These are phyloP conservation scores for Hippocampus barbouri DNA, from an alignment of 2,113 vertebrate genomes.

Conservation along the genomic window DNA sequence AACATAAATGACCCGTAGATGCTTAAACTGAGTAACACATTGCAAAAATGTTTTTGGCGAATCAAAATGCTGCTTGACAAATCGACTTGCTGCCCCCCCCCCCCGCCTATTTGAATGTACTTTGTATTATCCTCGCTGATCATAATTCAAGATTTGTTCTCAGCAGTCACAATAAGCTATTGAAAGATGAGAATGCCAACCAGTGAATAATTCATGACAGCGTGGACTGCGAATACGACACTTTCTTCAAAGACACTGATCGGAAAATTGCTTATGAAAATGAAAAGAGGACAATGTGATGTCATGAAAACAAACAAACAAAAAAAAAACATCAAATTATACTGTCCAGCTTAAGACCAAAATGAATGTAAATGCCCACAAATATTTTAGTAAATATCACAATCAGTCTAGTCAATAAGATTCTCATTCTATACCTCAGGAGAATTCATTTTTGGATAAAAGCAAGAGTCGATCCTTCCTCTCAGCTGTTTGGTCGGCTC, in stretches of 20 bases:
- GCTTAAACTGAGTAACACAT: not conserved
- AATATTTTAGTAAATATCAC: not conserved
- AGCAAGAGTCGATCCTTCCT: too few species aligned
- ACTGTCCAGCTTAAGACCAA: not conserved
- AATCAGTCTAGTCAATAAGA: not conserved
- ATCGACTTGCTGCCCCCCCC: not conserved
- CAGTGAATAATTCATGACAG: slow-evolving; percentile 55
- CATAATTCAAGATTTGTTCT: not conserved
- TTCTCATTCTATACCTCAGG: too few species aligned
- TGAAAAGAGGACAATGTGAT: slow-evolving; percentile 12
- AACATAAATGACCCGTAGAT: not conserved
- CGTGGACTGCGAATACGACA: slow-evolving; percentile 33
- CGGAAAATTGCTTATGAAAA: not conserved
- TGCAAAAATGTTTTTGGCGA: not conserved
- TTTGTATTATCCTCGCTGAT: not conserved
- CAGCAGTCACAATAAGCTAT: slow-evolving; percentile 35
- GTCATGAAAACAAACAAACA: not conserved
- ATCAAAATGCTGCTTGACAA: not conserved
- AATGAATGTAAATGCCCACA: too few species aligned
- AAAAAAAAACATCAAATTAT: not conserved
- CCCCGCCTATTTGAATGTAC: not conserved
- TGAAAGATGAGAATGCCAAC: slow-evolving; percentile 47
- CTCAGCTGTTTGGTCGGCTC: not conserved
- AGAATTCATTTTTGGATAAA: too few species aligned
- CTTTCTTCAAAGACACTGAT: slow-evolving; percentile 4